phyloP scores from a whole-genome alignment of 2,797 vertebrate species.

The Melanotaenia trifasciata region DNA sequence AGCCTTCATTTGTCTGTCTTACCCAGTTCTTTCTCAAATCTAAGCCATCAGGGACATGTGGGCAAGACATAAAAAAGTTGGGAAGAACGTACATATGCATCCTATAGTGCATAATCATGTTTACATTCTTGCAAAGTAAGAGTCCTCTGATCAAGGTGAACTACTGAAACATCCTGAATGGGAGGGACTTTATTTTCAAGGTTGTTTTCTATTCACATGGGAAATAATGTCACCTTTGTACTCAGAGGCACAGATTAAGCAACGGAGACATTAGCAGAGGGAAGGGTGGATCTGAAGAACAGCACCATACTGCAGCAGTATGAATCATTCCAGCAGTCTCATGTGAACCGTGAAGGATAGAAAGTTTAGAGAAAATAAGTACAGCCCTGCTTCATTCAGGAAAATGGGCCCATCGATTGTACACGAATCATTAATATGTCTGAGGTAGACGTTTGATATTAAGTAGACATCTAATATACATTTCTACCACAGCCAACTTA shows the following conservation, averaged over 20 bases:
- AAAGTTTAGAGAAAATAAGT: neutral
- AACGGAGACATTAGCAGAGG: slow-evolving; percentile 6
- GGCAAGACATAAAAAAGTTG: slow-evolving; percentile 4
- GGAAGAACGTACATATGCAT: slow-evolving; percentile 11
- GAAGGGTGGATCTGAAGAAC: slow-evolving; percentile 19
- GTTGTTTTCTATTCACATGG: slow-evolving; percentile 15
- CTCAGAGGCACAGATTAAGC: slow-evolving; percentile 24
- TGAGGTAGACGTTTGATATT: neutral
- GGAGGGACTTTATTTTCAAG: slow-evolving; percentile 31
- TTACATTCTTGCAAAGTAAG: slow-evolving; percentile 24
- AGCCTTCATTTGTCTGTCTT: slow-evolving; percentile 63
- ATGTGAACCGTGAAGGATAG: neutral
- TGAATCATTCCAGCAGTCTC: slow-evolving; percentile 12
- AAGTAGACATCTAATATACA: neutral
- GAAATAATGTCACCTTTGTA: neutral
- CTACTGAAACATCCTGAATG: slow-evolving; percentile 28
- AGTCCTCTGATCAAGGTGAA: slow-evolving; percentile 29
- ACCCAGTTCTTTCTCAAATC: slow-evolving; percentile 52
- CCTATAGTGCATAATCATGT: slow-evolving; percentile 16
- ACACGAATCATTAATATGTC: neutral
- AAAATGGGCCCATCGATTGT: neutral
- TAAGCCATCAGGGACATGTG: slow-evolving; percentile 48
- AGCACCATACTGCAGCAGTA: neutral
- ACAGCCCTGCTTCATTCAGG: neutral
- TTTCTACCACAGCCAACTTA: neutral